Evolutionary conservation across 2,888 invertebrate genomes (phyloP), one percentile per base, ranked within the genome.

Genomic region (Dasypolia templi): DNA sequence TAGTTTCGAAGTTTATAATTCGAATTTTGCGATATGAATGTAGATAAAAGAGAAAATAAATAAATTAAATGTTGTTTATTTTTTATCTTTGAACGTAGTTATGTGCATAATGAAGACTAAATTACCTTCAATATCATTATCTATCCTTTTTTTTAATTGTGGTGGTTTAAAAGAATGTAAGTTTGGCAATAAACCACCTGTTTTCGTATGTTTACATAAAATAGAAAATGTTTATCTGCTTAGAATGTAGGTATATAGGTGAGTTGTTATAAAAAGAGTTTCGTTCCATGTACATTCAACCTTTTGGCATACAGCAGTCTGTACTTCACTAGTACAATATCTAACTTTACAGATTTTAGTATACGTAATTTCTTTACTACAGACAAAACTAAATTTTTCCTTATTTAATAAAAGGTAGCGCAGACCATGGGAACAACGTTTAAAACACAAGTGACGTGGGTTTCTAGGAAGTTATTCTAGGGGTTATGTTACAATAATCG

Each of bases 11-110:
- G n/a, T n/a, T n/a, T n/a, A n/a, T n/a, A n/a, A n/a, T n/a, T n/a
- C n/a, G n/a, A n/a, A n/a, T n/a, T n/a, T n/a, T n/a, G n/a, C n/a
- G n/a, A n/a, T n/a, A n/a, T n/a, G n/a, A n/a, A n/a, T n/a, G n/a
- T n/a, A n/a, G n/a, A n/a, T n/a, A n/a, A n/a, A n/a, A n/a, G n/a
- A n/a, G n/a, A n/a, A n/a, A 56, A 62, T 55, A 12, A 62, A 55
- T 55, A 29, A 42, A 78, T 42, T 49, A 0, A 62, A 79, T 51
- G 72, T 29, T 29, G 22, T 62, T 35, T 49, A 29, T 77, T 61
- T 49, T 79, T 49, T 49, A 72, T 56, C 79, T 51, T 79, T 44
- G 56, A 51, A 56, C 62, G 19, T 26, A 42, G 53, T 56, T 79
- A 62, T 62, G 7, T 49, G 6, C 42, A 26, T 39, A 26, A 22